Percentiles rank a stretch among this genome's conserved stretches.
These are phyloP conservation scores for Bujurquina vittata DNA, from an alignment of 2,113 vertebrate species.

Conservation along the genomic window DNA sequence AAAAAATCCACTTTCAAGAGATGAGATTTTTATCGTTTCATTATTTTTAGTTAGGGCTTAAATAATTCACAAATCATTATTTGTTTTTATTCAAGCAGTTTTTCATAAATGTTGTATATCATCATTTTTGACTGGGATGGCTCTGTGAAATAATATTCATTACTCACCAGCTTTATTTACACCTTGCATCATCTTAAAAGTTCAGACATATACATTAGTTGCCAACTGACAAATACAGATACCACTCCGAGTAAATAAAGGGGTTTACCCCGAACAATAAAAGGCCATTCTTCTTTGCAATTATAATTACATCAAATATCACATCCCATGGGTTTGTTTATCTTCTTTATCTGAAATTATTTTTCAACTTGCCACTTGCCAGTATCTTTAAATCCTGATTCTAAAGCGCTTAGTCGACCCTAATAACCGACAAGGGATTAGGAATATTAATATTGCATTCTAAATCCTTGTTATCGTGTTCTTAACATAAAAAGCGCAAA, in stretches of 20 bases:
- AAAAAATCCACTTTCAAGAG: no score
- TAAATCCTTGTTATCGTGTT: slow-evolving; percentile 52
- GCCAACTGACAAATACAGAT: neutral
- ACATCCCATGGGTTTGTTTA: slow-evolving; percentile 13
- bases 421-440: slow-evolving; percentile 54
- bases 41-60: no score
- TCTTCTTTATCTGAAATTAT: slow-evolving; percentile 37
- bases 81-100: no score
- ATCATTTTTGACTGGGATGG: neutral
- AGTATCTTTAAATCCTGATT: slow-evolving; percentile 48
- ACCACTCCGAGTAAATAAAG: neutral
- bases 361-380: slow-evolving; percentile 36
- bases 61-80: no score
- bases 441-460: slow-evolving; percentile 54
- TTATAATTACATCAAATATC: slow-evolving; percentile 49
- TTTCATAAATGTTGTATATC: neutral
- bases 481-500: slow-evolving; percentile 55
- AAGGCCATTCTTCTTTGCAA: slow-evolving; percentile 23
- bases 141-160: neutral
- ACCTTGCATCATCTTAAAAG: neutral
- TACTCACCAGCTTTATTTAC: neutral
- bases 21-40: no score
- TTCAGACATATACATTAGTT: neutral
- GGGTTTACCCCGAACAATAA: slow-evolving; percentile 33
- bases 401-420: slow-evolving; percentile 30